Base-by-base conservation (phyloP, 92 coral and sea anemone genomes). In the Phenganax subtilis region DNA sequence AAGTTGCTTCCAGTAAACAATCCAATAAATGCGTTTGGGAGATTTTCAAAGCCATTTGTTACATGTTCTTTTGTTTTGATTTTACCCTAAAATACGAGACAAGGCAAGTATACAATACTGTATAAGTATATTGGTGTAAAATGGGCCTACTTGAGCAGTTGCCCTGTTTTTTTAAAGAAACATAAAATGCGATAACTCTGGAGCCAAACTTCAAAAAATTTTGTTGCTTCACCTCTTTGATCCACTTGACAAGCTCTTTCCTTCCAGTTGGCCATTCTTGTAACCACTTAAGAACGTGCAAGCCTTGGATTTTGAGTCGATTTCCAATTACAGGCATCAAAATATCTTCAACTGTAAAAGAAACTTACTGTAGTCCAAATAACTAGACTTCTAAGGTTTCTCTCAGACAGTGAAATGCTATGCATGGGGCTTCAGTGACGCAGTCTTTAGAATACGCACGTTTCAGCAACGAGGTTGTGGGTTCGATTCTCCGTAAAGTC, bases 21-120 rank as follows among this genome's bases (percentile, higher is more conserved):
- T 71, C 81, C 88, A 16, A 85, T 72, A 53, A 85, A 63, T 14
- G 88, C 88, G 37, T 80, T 85, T 76, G 88, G 88, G 73, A 85
- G 83, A 51, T 85, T 85, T 80, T 85, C 88, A 63, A 85, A 85
- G 51, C 88, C 88, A 31, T 81, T 79, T 81, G 88, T 85, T 17
- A 85, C 64, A 63, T 85, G 81, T 71, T 85, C 88, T 29, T 80
- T 85, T 56, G 55, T 55, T 52, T 85, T 85, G 30, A 85, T 30
- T 61, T 85, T 85, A 53, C 88, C 88, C 88, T 85, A 51, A 81
- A 81, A 37, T 20, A 37, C 47, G 47, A 37, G 5, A 37, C 47
- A 37, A 37, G 47, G 3, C 47, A 37, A 37, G 5, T 37, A 37
- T 37, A 37, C 47, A 37, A 37, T 37, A 37, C 47, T 5, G 47